A percentile compares a stretch with the other conserved stretches of the same genome.
Conservation (phyloP, 2,113 vertebrate genomes). For the Gnathonemus longibarbis region DNA sequence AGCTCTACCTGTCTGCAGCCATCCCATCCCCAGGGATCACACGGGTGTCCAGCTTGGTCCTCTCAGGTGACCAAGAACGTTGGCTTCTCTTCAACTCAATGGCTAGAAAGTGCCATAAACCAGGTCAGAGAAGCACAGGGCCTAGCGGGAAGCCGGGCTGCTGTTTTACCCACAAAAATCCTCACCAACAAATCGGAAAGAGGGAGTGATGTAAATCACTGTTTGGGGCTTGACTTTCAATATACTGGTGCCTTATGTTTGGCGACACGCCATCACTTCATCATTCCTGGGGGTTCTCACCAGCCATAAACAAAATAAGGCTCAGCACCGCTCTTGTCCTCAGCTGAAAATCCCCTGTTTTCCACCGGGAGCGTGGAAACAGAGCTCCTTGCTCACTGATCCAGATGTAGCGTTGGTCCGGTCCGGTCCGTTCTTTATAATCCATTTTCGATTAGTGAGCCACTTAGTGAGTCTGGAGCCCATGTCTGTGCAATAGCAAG, state of each 20-base stretch:
- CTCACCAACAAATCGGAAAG: neutral
- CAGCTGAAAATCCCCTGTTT: neutral
- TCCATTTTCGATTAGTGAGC: neutral
- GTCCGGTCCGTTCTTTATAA: neutral
- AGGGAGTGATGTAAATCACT: neutral
- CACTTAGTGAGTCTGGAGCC: neutral
- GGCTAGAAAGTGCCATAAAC: neutral
- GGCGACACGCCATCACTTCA: neutral
- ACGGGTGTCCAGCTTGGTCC: neutral
- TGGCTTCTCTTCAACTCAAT: neutral
- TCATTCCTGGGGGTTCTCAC: neutral
- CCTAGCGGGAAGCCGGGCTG: neutral
- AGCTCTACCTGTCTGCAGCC: neutral
- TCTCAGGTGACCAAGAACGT: neutral
- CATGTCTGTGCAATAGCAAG: neutral
- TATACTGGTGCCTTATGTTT: neutral
- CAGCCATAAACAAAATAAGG: neutral
- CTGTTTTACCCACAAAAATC: neutral
- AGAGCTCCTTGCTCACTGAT: neutral
- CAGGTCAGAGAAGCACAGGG: too few species aligned
- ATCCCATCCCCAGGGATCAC: neutral
- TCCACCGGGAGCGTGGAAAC: neutral
- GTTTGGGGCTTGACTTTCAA: neutral
- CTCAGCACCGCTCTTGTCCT: neutral
- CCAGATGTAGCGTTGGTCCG: neutral